phyloP scores from a whole-genome alignment of 2,888 invertebrate genomes.

The Kryphioiulus occultus region DNA sequence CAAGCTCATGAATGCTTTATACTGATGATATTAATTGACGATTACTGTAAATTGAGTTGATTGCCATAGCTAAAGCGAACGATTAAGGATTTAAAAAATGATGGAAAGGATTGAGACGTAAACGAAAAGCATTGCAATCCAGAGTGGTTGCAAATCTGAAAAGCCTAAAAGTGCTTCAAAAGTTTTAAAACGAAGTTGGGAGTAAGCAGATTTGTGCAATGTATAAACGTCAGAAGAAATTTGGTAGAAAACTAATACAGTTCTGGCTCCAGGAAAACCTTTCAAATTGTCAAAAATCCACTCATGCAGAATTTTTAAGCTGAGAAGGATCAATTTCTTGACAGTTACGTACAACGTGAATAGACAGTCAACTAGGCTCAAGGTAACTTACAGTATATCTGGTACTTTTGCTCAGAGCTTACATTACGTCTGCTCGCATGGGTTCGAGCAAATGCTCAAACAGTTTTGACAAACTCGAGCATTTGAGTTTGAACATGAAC shows the following conservation, averaged over 20 bases:
- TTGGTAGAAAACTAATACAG: slow-evolving; percentile 8
- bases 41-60: too few species aligned
- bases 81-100: not conserved
- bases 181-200: not conserved
- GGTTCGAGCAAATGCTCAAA: too few species aligned
- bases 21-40: too few species aligned
- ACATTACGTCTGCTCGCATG: too few species aligned
- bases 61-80: too few species aligned
- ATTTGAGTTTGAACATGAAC: too few species aligned
- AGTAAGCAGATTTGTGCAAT: not conserved
- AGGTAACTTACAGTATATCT: too few species aligned
- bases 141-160: slow-evolving; percentile 14
- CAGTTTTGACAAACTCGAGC: too few species aligned
- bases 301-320: not conserved
- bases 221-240: slow-evolving; percentile 4
- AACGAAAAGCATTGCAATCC: not conserved
- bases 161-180: slow-evolving; percentile 8
- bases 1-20: too few species aligned
- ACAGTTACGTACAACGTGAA: not conserved
- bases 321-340: not conserved
- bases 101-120: not conserved
- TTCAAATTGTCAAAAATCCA: not conserved
- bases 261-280: not conserved
- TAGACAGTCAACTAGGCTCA: not conserved
- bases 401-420: too few species aligned